phyloP scores from a whole-genome alignment of 2,113 vertebrate species.

The Rhea pennata region DNA sequence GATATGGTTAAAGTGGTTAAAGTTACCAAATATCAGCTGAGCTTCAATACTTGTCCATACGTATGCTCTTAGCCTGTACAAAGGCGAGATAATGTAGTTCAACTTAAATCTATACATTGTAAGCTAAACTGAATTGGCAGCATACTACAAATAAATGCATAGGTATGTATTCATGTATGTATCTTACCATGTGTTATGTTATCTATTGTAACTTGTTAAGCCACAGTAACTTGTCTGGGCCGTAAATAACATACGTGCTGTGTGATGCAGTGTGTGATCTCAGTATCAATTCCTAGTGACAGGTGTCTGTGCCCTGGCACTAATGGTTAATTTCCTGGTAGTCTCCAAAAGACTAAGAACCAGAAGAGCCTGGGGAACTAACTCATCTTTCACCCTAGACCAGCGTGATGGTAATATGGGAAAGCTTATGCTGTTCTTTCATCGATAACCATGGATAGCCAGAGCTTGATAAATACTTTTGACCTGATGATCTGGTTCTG shows the following conservation, averaged over 20 bases:
- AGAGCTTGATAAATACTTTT: background rate
- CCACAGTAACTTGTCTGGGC: background rate
- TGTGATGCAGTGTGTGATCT: background rate
- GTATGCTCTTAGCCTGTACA: background rate
- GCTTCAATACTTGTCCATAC: background rate
- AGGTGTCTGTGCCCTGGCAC: background rate
- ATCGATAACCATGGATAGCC: background rate
- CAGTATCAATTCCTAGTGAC: background rate
- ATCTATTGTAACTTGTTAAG: background rate
- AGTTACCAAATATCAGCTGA: background rate
- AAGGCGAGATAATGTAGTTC: background rate
- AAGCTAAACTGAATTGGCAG: accelerated
- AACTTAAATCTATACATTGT: background rate
- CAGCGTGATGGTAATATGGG: background rate
- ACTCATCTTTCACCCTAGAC: background rate
- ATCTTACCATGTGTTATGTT: background rate
- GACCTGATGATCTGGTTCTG: background rate
- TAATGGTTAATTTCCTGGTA: background rate
- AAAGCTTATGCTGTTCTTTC: background rate
- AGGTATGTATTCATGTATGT: too few relatives aligned
- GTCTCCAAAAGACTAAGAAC: background rate
- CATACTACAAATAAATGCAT: background rate
- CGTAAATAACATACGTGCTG: background rate
- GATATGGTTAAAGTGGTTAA: background rate
- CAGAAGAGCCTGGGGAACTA: background rate